Base-by-base conservation (phyloP, 1,140 invertebrate genomes). In the Agraylea sexmaculata region DNA sequence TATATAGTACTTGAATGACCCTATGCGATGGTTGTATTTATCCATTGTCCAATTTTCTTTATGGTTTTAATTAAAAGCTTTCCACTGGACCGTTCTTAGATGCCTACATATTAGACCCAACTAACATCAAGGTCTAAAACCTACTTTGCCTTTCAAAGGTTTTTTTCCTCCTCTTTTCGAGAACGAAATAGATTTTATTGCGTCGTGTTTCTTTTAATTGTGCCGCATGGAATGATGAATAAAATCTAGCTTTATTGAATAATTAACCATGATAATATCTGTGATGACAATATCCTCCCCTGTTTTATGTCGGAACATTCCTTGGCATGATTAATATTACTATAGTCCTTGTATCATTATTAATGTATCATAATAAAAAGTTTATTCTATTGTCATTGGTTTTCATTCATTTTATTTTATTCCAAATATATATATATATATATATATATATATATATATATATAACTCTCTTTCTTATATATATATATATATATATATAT, bases 11-110 rank as follows among this genome's bases (percentile, higher is more conserved):
- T n/a, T n/a, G n/a, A n/a, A n/a, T n/a, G n/a, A n/a, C n/a, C n/a
- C n/a, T n/a, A n/a, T n/a, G n/a, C n/a, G n/a, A 45, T 28, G 15
- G 43, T 33, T 22, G 46, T 44, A 49, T 49, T 49, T 45, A 45
- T 49, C 43, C 42, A 30, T 19, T 46, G 48, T 50, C 48, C 48
- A 50, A 47, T 50, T 50, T 50, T 50, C 48, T 47, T 50, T 50
- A 50, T 50, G 45, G 48, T 50, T 50, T 50, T 50, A 50, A 50
- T 50, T 50, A 50, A 50, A 47, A 44, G 48, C 39, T 50, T 50
- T 50, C 48, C 48, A 47, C 48, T 46, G 36, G 39, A 46, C 40
- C 30, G 41, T 46, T 37, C 43, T 49, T 38, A 45, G 43, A 45
- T 46, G 43, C 47, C 47, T 45, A 45, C 43, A 49, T 45, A 49